phyloP scores from a whole-genome alignment of 1,140 invertebrate genomes.

The Neodiprion pinetum region DNA sequence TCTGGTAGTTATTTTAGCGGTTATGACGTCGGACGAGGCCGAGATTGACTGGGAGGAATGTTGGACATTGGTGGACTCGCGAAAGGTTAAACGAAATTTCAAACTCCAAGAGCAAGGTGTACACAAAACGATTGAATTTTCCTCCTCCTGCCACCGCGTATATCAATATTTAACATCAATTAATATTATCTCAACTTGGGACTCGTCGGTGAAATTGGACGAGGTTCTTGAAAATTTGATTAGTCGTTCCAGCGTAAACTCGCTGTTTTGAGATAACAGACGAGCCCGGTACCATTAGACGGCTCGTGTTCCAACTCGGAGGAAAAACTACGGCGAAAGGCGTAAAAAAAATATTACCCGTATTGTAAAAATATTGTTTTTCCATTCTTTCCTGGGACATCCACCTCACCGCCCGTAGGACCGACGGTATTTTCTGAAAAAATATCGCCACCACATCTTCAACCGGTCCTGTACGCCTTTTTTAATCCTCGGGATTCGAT shows the following conservation, averaged over 20 bases:
- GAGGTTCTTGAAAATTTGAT: constrained; percentile 1
- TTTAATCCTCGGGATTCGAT: too few species aligned
- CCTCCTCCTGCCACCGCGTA: background rate
- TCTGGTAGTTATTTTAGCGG: too few species aligned
- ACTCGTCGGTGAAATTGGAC: too few species aligned
- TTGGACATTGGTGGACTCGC: too few species aligned
- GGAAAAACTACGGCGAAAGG: background rate
- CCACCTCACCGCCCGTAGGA: constrained; percentile 40
- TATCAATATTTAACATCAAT: background rate
- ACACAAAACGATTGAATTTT: too few species aligned
- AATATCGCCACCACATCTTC: constrained; percentile 37
- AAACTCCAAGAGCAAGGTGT: too few species aligned
- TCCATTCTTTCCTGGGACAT: constrained; percentile 56
- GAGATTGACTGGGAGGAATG: too few species aligned
- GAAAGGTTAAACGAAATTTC: too few species aligned
- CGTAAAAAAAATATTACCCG: background rate
- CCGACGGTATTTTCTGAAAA: constrained; percentile 57
- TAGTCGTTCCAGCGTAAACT: background rate
- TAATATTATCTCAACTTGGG: too few species aligned
- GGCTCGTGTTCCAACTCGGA: background rate
- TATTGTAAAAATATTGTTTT: constrained; percentile 59
- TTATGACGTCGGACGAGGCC: too few species aligned
- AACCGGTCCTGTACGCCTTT: background rate
- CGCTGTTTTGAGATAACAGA: constrained; percentile 1
- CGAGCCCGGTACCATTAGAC: background rate